phyloP scores from a whole-genome alignment of 2,797 vertebrate species.

The Odontamblyopus rebecca region DNA sequence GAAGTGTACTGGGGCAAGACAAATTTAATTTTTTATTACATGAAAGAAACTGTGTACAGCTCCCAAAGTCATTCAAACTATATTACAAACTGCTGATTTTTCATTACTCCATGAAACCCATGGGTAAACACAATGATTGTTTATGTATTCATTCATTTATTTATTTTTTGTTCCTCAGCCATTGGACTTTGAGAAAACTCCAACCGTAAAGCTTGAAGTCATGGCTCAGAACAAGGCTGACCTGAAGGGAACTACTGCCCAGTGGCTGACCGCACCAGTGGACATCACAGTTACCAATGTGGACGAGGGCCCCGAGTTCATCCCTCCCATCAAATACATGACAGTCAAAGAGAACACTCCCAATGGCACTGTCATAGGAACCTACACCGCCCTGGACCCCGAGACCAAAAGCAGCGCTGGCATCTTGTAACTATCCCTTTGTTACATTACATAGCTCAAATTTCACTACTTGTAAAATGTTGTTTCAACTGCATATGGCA shows the following conservation, averaged over 20 bases:
- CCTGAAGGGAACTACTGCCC: constrained; percentile 55
- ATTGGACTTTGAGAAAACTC: constrained; percentile 79
- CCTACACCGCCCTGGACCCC: constrained; percentile 81
- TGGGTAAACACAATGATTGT: background rate
- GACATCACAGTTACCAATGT: constrained; percentile 71
- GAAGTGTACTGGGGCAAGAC: too few relatives aligned
- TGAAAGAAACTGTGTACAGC: too few relatives aligned
- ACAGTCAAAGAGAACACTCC: constrained; percentile 77
- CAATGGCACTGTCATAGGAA: constrained; percentile 73
- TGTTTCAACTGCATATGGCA: background rate
- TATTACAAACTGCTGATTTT: background rate
- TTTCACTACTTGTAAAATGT: constrained; percentile 7
- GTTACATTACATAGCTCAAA: background rate
- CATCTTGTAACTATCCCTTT: constrained; percentile 75
- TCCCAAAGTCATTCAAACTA: background rate
- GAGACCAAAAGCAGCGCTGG: constrained; percentile 79
- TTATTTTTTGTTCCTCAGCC: constrained; percentile 63
- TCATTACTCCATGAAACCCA: background rate
- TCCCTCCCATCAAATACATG: constrained; percentile 62
- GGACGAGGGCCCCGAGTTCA: constrained; percentile 87
- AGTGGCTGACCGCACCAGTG: constrained; percentile 73
- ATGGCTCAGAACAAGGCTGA: constrained; percentile 79
- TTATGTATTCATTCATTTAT: background rate
- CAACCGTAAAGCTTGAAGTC: constrained; percentile 74
- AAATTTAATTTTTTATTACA: too few relatives aligned